A percentile compares a stretch with the other conserved stretches of the same genome.
These are phyloP conservation scores for Cephus nigrinus DNA, from an alignment of 2,888 invertebrate species.

Conservation along the genomic window DNA sequence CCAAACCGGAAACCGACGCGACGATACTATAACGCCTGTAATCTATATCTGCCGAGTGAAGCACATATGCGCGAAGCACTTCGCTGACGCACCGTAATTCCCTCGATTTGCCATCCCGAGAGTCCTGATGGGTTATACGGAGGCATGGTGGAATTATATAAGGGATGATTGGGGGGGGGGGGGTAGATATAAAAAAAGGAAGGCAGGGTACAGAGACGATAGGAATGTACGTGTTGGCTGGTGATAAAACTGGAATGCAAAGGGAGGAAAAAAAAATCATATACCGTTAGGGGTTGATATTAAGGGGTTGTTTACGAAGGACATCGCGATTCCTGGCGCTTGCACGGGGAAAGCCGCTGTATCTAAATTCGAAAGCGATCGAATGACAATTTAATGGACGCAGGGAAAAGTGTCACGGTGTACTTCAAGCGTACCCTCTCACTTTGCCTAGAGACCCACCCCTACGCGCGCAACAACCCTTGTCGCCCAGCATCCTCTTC, in stretches of 20 bases:
- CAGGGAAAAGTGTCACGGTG: not conserved
- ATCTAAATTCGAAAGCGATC: constrained; percentile 17
- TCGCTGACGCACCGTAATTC: not conserved
- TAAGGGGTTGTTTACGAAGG: not conserved
- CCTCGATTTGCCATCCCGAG: not conserved
- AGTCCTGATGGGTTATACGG: not conserved
- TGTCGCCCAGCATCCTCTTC: constrained; percentile 8
- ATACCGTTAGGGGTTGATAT: not conserved
- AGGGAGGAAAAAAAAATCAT: not conserved
- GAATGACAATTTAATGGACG: constrained; percentile 21
- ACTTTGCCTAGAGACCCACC: not conserved
- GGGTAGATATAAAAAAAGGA: not conserved
- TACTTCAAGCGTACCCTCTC: not conserved
- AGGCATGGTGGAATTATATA: not conserved
- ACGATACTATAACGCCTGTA: not conserved
- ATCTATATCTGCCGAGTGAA: not conserved
- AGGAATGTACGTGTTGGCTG: not conserved
- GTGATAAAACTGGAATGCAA: not conserved
- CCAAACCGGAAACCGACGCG: not conserved
- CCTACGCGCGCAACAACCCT: constrained; percentile 5
- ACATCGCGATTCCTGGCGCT: not conserved
- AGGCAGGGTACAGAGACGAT: not conserved
- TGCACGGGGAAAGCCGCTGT: not conserved
- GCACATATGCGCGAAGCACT: not conserved
- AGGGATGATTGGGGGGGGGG: not conserved